A percentile compares a stretch with the other conserved stretches of the same genome.
Evolutionary conservation across 1,140 invertebrate genomes (phyloP).

Genomic region (Penaeus indicus): DNA sequence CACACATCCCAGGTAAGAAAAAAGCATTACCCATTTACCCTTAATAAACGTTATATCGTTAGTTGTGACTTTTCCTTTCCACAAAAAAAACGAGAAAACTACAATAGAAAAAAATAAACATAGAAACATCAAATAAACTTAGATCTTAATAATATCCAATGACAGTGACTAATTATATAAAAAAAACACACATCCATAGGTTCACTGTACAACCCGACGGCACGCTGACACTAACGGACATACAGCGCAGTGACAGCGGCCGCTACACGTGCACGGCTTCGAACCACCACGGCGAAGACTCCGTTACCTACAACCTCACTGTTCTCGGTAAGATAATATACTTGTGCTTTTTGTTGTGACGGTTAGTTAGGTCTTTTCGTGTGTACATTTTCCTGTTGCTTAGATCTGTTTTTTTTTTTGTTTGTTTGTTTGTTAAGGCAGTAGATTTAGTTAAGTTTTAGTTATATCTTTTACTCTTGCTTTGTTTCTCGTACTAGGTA

Average conservation of each 20-base stretch:
- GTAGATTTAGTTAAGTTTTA: no score
- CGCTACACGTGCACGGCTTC: slow-evolving; percentile 73
- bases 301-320: slow-evolving; percentile 70
- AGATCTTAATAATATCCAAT: no score
- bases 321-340: slow-evolving; percentile 71
- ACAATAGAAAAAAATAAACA: no score
- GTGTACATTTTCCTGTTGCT: slow-evolving; percentile 32
- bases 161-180: neutral
- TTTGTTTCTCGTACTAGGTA: no score
- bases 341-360: neutral
- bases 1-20: slow-evolving; percentile 29
- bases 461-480: no score
- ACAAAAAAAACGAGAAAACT: no score
- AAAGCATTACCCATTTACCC: neutral
- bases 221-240: slow-evolving; percentile 77
- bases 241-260: slow-evolving; percentile 74
- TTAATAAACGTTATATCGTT: neutral
- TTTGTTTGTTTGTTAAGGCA: no score
- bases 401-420: neutral
- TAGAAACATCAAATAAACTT: no score
- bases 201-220: slow-evolving; percentile 76
- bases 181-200: neutral
- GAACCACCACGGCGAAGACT: slow-evolving; percentile 71
- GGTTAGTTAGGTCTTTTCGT: neutral
- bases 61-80: no score